Conservation (phyloP, 2,888 invertebrate genomes). For the Troglohyphantes excavatus region DNA sequence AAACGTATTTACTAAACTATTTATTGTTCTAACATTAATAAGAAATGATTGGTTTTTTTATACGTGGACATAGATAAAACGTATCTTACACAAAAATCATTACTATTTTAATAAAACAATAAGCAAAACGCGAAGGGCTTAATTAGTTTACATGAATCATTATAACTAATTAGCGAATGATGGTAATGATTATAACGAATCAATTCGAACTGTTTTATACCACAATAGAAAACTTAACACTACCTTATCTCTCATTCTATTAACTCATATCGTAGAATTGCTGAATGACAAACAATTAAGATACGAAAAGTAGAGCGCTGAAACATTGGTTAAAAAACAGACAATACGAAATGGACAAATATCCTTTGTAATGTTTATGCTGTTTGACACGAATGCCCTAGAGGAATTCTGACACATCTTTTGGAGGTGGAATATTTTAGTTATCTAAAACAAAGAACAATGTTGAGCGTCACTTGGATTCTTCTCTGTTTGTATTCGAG, state of each 20-base stretch:
- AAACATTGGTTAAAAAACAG: not conserved
- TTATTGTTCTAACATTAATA: too few species aligned
- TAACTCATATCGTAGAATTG: not conserved
- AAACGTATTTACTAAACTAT: too few species aligned
- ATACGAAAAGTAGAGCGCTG: not conserved
- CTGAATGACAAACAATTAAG: slow-evolving; percentile 44
- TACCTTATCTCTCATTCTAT: slow-evolving; percentile 31
- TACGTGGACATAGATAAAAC: too few species aligned
- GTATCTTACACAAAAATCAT: too few species aligned
- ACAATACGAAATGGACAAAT: slow-evolving; percentile 8
- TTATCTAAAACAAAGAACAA: slow-evolving; percentile 45
- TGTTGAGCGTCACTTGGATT: slow-evolving; percentile 23
- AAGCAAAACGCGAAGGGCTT: too few species aligned
- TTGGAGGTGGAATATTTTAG: not conserved
- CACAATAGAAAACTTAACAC: too few species aligned
- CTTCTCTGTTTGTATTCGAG: not conserved
- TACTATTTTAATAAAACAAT: too few species aligned
- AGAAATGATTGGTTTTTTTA: too few species aligned
- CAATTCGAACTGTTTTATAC: too few species aligned
- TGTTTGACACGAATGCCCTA: slow-evolving; percentile 20
- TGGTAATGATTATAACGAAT: too few species aligned
- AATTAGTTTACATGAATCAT: too few species aligned
- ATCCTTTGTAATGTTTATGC: slow-evolving; percentile 4
- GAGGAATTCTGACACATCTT: slow-evolving; percentile 5
- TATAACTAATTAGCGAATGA: too few species aligned